Base-by-base conservation (phyloP, 1,140 invertebrate species). In the Holotrichia oblita region DNA sequence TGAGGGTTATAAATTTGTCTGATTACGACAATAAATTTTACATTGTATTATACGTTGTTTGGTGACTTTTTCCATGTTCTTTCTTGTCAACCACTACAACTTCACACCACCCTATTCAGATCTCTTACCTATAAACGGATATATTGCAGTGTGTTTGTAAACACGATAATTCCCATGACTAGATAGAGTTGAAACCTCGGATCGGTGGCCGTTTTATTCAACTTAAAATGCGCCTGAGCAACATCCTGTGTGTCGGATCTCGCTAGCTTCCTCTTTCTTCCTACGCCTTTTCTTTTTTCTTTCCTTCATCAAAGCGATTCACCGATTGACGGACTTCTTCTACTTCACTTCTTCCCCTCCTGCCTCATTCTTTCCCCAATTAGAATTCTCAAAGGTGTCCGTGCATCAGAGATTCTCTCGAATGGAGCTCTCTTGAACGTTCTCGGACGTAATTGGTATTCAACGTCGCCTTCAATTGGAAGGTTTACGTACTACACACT, bases 171-270 rank as follows among this genome's bases (percentile, higher is more conserved):
- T 69, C 61, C 22, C 61, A 69, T 69, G 61, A 55, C 12, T 17
- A 55, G 14, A n/a, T 14, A n/a, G 42, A 44, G 42, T 44, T 44
- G 14, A 44, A 44, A 44, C 8, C 42, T 44, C 42, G 14, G 48
- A 55, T 14, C 48, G 12, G 12, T 55, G 8, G 27, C 61, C 22
- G 20, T 7, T 34, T 14, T 69, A 69, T 69, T 22, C 61, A 69
- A 69, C 61, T 69, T 69, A 69, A 69, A 69, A 69, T 69, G 61
- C 61, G 61, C 61, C 61, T 69, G 22, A 69, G 61, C 61, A 69
- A 69, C 61, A 69, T 69, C 61, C 61, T 69, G 61, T 69, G 61
- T 69, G 61, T 69, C 61, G 61, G 61, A 69, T 69, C 61, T 69
- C 22, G 61, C 61, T 69, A 27, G 61, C 22, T 69, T 69, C 61